A percentile compares a stretch with the other conserved stretches of the same genome.
Conservation (phyloP, 2,113 vertebrate species). For the Gnathonemus longibarbis region DNA sequence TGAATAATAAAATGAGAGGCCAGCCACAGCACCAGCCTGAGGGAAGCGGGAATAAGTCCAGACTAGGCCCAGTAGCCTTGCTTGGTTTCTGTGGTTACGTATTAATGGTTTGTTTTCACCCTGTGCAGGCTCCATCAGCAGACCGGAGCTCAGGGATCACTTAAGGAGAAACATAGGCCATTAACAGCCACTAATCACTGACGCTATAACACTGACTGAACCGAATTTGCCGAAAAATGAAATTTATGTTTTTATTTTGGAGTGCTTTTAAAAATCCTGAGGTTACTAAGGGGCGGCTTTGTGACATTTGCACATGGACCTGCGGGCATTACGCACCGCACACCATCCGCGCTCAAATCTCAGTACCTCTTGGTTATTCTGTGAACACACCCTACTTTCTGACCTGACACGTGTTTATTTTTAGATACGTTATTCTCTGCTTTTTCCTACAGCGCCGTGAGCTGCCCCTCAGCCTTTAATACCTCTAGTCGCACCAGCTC, state of each 20-base stretch:
- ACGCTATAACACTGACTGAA: not conserved
- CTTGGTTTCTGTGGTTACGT: not conserved
- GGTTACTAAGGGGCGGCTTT: not conserved
- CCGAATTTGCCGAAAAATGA: not conserved
- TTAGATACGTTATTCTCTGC: not conserved
- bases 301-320: not conserved
- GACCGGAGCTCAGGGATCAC: not conserved
- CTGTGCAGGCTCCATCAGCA: not conserved
- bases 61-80: not conserved
- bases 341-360: not conserved
- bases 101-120: slow-evolving; percentile 1
- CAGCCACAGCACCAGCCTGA: not conserved
- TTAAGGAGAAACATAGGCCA: not conserved
- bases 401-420: not conserved
- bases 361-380: not conserved
- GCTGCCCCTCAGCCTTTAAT: not conserved
- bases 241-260: not conserved
- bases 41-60: not conserved
- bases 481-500: too few relatives aligned
- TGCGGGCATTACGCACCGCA: not conserved
- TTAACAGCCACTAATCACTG: not conserved
- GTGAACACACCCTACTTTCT: not conserved
- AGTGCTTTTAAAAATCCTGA: not conserved
- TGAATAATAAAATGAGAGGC: not conserved
- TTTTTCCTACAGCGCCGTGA: not conserved